Base-by-base conservation (phyloP, 53 echinoderm and acorn worm species). In the Holothuria scabra region DNA sequence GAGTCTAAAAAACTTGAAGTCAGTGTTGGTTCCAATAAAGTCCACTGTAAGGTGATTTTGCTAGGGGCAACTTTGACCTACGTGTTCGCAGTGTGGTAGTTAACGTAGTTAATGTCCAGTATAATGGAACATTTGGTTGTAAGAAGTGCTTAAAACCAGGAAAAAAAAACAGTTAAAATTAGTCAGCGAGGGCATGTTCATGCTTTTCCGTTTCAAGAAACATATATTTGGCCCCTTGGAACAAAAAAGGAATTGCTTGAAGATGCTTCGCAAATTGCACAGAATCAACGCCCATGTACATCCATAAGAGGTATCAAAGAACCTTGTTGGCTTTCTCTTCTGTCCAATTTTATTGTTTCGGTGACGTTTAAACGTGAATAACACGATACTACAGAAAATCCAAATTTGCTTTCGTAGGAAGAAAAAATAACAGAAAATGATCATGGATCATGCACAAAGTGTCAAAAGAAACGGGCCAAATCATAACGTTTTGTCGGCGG, bases 241-340 rank as follows among this genome's bases (percentile, higher is more conserved):
- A 26, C 61, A n/a, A 23, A 26, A 26, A 61, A 61, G 61, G 7
- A 61, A 5, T 4, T 11, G 5, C 26, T 61, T n/a, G 61, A 61
- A 23, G 61, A 61, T 61, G 61, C 61, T 61, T 61, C 13, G 4
- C 61, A 26, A 61, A 26, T 61, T 7, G 61, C 61, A 26, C n/a
- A 26, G 22, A 23, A n/a, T 61, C 61, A 7, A 6, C 5, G 26
- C n/a, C n/a, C 6, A 16, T 26, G 26, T n/a, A 61, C 61, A 23
- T 61, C 61, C 61, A 61, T 23, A 26, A 5, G 26, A 23, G 61
- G 61, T 26, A 61, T 61, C 61, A 61, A 61, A 61, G 61, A 16
- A 61, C 61, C 61, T 23, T 61, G 61, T 26, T 61, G 61, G 61
- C 61, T 61, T 61, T 61, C 61, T 61, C 61, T 61, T 26, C 61